phyloP scores from a whole-genome alignment of 1,140 invertebrate genomes.

The Anastrepha obliqua region DNA sequence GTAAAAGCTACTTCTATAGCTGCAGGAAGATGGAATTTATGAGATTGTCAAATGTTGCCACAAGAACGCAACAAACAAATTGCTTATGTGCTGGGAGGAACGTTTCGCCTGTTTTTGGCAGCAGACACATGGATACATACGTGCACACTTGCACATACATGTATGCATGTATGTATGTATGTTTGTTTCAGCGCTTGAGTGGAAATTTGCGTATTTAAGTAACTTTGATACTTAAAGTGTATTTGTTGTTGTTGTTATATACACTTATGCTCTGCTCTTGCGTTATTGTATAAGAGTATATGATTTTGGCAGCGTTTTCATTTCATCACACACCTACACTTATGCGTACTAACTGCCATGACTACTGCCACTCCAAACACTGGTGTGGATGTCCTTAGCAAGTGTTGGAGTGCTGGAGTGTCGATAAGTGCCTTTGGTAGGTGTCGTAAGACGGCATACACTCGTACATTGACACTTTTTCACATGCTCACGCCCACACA shows the following conservation, averaged over 20 bases:
- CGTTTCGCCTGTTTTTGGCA: not conserved
- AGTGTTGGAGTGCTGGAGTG: slow-evolving; percentile 21
- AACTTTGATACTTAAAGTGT: not conserved
- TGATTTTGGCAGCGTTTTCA: slow-evolving; percentile 25
- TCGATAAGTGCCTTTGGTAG: slow-evolving; percentile 29
- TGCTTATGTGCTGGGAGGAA: not conserved
- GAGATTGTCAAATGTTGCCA: slow-evolving; percentile 24
- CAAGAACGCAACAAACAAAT: slow-evolving; percentile 14
- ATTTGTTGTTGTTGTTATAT: not conserved
- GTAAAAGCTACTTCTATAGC: not conserved
- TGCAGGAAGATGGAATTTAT: not conserved
- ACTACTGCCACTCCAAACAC: not conserved
- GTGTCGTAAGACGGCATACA: slow-evolving; percentile 19
- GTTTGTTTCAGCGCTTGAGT: not conserved
- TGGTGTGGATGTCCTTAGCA: slow-evolving; percentile 1
- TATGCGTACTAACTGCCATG: not conserved
- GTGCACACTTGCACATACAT: not conserved
- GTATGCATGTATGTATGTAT: not conserved
- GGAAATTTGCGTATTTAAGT: no score
- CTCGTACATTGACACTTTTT: not conserved
- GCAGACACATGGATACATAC: not conserved
- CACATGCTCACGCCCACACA: not conserved
- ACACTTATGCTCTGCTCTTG: not conserved
- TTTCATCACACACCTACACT: not conserved
- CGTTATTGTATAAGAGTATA: not conserved